Evolutionary conservation across 2,797 vertebrate genomes (phyloP).

Genomic region (Propithecus perrieri): DNA sequence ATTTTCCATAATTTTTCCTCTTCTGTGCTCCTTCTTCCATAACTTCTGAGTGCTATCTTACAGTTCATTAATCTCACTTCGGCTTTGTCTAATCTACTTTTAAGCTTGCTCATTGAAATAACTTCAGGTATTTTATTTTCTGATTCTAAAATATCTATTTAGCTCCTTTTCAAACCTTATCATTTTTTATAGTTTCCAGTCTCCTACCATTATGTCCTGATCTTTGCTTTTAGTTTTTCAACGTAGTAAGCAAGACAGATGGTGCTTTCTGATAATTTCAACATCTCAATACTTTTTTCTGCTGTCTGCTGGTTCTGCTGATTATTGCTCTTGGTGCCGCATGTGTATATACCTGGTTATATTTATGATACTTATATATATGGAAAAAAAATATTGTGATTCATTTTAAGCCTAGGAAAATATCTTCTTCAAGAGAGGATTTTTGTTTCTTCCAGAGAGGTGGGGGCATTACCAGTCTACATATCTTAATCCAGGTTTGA

Average conservation of each 20-base stretch:
- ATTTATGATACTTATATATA: neutral
- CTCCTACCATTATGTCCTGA: neutral
- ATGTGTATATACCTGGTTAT: neutral
- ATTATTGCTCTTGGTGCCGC: neutral
- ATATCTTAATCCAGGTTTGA: neutral
- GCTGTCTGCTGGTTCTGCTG: neutral
- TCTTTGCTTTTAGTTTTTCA: constrained; percentile 27
- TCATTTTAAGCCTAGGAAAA: neutral
- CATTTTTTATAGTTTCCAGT: constrained; percentile 10
- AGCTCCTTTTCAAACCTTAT: neutral
- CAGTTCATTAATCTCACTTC: neutral
- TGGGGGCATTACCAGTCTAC: neutral
- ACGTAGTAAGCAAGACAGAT: neutral
- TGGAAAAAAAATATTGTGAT: neutral
- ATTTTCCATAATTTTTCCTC: neutral
- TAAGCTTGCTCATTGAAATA: neutral
- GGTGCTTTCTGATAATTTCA: constrained; percentile 4
- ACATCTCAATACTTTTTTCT: neutral
- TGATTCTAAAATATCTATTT: neutral
- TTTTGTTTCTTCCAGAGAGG: neutral
- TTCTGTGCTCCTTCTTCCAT: neutral
- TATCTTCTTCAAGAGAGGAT: neutral
- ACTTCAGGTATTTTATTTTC: neutral
- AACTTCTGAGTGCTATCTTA: neutral
- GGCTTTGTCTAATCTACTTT: neutral